Conservation (phyloP, 92 coral and sea anemone species). For the Actinernus sp. region DNA sequence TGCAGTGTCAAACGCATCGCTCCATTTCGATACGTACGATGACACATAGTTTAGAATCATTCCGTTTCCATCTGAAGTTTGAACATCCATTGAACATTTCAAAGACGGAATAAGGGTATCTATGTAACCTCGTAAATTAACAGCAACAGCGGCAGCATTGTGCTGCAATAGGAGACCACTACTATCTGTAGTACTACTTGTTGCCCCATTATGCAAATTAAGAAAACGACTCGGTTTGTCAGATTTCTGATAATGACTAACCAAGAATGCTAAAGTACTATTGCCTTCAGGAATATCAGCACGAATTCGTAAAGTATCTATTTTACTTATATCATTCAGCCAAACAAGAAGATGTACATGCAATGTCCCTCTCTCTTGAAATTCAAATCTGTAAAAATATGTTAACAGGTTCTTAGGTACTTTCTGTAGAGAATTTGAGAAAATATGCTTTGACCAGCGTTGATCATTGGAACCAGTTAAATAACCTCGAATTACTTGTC, state of each 20-base stretch:
- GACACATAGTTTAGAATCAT: slow-evolving; percentile 38
- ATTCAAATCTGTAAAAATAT: slow-evolving; percentile 35
- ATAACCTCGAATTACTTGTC: slow-evolving; percentile 49
- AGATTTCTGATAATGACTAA: slow-evolving; percentile 7
- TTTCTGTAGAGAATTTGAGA: neutral
- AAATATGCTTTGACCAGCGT: slow-evolving; percentile 33
- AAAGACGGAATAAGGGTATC: slow-evolving; percentile 25
- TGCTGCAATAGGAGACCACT: slow-evolving; percentile 7
- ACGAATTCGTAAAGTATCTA: neutral
- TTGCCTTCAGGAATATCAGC: slow-evolving; percentile 39
- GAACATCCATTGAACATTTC: slow-evolving; percentile 54
- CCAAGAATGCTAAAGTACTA: neutral
- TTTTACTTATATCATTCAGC: slow-evolving; percentile 6
- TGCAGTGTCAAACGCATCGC: slow-evolving; percentile 18
- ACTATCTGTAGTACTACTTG: neutral
- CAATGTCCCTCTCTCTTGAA: slow-evolving; percentile 38
- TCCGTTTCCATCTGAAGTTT: slow-evolving; percentile 30
- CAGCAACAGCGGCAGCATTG: slow-evolving; percentile 29
- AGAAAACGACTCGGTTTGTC: slow-evolving; percentile 1
- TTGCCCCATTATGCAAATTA: neutral
- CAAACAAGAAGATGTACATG: slow-evolving; percentile 61
- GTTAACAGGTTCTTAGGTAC: neutral
- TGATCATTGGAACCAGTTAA: slow-evolving; percentile 37
- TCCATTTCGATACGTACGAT: slow-evolving; percentile 34
- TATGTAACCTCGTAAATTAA: slow-evolving; percentile 43